Evolutionary conservation across 2,113 vertebrate genomes (phyloP), one percentile per base, ranked within the genome.

Genomic region (Clarias batrachus): DNA sequence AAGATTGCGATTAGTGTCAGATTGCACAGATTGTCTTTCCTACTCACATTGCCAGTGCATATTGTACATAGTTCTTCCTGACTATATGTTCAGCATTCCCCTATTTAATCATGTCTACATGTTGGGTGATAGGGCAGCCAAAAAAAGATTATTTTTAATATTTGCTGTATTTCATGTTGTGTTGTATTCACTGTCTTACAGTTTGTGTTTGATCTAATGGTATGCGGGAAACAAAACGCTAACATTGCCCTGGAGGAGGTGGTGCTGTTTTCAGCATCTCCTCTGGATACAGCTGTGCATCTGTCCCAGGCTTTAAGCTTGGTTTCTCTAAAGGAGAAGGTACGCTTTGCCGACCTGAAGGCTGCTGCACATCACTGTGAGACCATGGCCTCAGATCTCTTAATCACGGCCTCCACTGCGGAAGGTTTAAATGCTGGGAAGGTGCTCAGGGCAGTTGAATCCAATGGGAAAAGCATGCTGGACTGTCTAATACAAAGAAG

Each of bases 201-300:
- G 93, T 93, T 94, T 63, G 88, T 93, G n/a, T 92, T 94, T 81
- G 92, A 94, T 83, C 88, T 94, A 80, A 94, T 94, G 93, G 92
- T 93, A 27, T 94, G 92, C 14, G 92, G 93, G 25, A 91, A 88
- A 60, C 87, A 92, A 83, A 94, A 92, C 73, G 74, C 84, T 48
- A 92, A 93, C 89, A 57, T 83, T 14, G 86, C 90, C 25, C 90
- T 92, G 71, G 91, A 92, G 65, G 92, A 94, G 80, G 87, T 92
- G 41, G 90, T 92, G n/a, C 89, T 94, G 19, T 90, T 92, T 82
- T 92, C 92, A 0, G 12, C 84, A 1, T 89, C 92, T 6, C 93
- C 93, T 3, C 85, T 93, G 88, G 91, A 91, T 85, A 92, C 93
- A 0, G 92, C 92, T 0, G 89, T 94, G 27, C 93, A 92, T 70